Conservation (phyloP, 2,888 invertebrate species). For the Orchestes rusci region DNA sequence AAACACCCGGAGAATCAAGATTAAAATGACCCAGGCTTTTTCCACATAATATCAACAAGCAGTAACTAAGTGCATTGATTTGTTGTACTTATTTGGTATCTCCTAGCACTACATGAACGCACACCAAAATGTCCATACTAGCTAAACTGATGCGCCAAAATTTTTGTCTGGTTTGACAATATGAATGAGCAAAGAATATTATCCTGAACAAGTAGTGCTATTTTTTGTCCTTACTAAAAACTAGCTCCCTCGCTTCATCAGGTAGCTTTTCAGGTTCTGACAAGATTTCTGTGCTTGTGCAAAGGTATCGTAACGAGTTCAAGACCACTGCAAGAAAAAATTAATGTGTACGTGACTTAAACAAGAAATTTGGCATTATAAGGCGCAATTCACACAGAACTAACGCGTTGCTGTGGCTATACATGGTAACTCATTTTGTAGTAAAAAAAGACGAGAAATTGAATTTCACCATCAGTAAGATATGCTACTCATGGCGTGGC, state of each 20-base stretch:
- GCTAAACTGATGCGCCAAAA: not conserved
- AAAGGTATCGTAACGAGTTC: slow-evolving; percentile 82
- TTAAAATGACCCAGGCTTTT: too few species aligned
- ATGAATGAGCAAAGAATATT: slow-evolving; percentile 14
- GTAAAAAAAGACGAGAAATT: too few species aligned
- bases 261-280: slow-evolving; percentile 82
- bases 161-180: too few species aligned
- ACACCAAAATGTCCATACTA: not conserved
- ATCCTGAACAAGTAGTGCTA: slow-evolving; percentile 4
- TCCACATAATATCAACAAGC: too few species aligned
- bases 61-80: slow-evolving; percentile 13
- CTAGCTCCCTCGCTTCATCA: slow-evolving; percentile 80
- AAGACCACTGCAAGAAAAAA: slow-evolving; percentile 71
- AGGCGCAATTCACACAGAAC: too few species aligned
- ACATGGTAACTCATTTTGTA: not conserved
- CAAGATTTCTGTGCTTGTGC: slow-evolving; percentile 88
- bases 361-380: not conserved
- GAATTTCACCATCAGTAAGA: too few species aligned
- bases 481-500: too few species aligned
- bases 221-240: slow-evolving; percentile 34
- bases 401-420: too few species aligned
- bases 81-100: slow-evolving; percentile 16
- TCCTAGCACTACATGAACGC: not conserved
- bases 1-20: too few species aligned
- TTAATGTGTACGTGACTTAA: not conserved